Evolutionary conservation across 2,797 vertebrate species (phyloP).

Genomic region (Petrocephalus sullivani): DNA sequence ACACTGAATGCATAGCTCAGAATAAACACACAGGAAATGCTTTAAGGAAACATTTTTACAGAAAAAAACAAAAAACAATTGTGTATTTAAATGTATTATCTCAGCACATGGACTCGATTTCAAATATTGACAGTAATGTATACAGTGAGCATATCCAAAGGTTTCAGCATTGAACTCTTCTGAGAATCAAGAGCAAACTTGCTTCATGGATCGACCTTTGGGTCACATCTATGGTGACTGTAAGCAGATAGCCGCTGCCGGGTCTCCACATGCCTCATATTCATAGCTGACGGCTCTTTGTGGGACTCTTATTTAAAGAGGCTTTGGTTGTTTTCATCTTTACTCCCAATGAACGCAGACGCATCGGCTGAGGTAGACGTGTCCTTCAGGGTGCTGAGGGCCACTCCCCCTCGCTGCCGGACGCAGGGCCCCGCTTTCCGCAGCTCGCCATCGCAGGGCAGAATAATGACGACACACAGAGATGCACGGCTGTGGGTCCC

Average conservation of each 20-base stretch:
- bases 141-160: not conserved
- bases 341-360: not conserved
- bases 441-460: not conserved
- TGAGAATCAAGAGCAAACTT: not conserved
- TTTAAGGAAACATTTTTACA: not conserved
- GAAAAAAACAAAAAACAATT: not conserved
- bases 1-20: not conserved
- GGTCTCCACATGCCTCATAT: not conserved
- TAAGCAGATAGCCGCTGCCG: not conserved
- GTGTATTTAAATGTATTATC: slow-evolving; percentile 1
- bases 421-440: not conserved
- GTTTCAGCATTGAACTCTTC: not conserved
- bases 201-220: not conserved
- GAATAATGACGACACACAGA: not conserved
- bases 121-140: slow-evolving; percentile 1
- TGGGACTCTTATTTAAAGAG: not conserved
- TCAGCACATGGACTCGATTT: not conserved
- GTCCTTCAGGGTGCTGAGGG: not conserved
- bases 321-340: not conserved
- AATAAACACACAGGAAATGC: not conserved
- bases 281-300: not conserved
- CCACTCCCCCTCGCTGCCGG: not conserved
- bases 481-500: slow-evolving; percentile 37
- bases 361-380: not conserved
- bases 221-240: not conserved